phyloP scores from a whole-genome alignment of 1,140 invertebrate genomes.

The Drosophila funebris region DNA sequence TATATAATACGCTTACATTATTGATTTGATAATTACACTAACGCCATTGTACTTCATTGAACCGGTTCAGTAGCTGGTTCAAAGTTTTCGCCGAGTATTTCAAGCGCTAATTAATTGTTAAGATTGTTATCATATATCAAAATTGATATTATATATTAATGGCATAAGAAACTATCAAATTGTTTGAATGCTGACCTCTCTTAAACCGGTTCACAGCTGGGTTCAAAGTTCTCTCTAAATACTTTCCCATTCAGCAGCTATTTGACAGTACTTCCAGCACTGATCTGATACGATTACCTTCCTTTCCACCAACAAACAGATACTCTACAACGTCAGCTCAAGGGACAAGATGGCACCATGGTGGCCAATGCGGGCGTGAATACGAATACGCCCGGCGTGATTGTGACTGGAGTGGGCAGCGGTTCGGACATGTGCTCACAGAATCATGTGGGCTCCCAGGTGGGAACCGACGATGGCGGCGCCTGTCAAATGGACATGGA shows the following conservation, averaged over 20 bases:
- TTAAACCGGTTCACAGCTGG: too few relatives aligned
- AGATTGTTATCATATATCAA: too few relatives aligned
- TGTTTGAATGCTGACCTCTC: too few relatives aligned
- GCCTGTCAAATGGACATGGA: constrained; percentile 83
- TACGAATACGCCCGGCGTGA: constrained; percentile 66
- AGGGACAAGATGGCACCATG: constrained; percentile 86
- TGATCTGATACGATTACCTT: not conserved
- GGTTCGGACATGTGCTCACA: constrained; percentile 84
- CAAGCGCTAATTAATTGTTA: too few relatives aligned
- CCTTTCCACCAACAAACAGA: constrained; percentile 37
- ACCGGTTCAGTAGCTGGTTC: not conserved
- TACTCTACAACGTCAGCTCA: constrained; percentile 85
- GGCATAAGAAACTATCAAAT: too few relatives aligned
- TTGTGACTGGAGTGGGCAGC: constrained; percentile 71
- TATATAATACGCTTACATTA: too few relatives aligned
- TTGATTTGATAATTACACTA: too few relatives aligned
- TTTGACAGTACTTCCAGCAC: not conserved
- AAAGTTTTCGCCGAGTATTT: too few relatives aligned
- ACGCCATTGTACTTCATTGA: not conserved
- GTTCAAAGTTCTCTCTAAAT: too few relatives aligned
- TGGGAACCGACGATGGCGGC: constrained; percentile 75
- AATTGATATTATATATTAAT: too few relatives aligned
- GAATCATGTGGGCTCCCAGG: constrained; percentile 84
- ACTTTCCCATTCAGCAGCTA: too few relatives aligned
- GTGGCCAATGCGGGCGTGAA: constrained; percentile 86